Evolutionary conservation across 2,797 vertebrate genomes (phyloP), one percentile per base, ranked within the genome.

Genomic region (Scyliorhinus canicula): DNA sequence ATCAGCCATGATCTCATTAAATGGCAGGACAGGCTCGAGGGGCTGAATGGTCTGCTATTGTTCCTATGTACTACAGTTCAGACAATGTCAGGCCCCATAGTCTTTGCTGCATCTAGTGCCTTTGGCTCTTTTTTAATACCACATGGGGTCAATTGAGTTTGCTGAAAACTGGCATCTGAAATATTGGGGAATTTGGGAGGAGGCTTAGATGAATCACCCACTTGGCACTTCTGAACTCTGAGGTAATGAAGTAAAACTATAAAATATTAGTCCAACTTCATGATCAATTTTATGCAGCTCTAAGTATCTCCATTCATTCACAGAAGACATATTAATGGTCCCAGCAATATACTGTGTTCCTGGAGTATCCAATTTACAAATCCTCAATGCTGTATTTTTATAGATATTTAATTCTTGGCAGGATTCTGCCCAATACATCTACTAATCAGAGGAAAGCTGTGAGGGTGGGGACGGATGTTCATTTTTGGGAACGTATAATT

Each of bases 171-270:
- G 71, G 35, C 35, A n/a, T n/a, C 71, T 74, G 71, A n/a, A n/a
- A 74, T 74, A 2, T 35, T 74, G 71, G 11, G 11, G 11, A n/a
- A 2, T 35, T 71, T 35, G n/a, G 35, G 35, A 74, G 35, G 71
- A n/a, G 8, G 35, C 35, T n/a, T 11, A 74, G 2, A 35, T 71
- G 7, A 31, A n/a, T 74, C 31, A 71, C 21, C 35, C 71, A 74
- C 9, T 14, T n/a, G 35, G 35, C 35, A n/a, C 12, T 74, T n/a
- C 71, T 74, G 35, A 88, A 63, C 57, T 91, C 88, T 40, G 16
- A 91, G n/a, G 16, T 91, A 91, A 40, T 91, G 16, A 50, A 91
- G 55, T 40, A 60, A 63, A 91, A 63, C 35, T 91, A 91, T 91
- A 63, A 57, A 55, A 88, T 88, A 57, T 44, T 63, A 91, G 65